Base-by-base conservation (phyloP, 2,888 invertebrate genomes). In the Linhomoeus sp. region DNA sequence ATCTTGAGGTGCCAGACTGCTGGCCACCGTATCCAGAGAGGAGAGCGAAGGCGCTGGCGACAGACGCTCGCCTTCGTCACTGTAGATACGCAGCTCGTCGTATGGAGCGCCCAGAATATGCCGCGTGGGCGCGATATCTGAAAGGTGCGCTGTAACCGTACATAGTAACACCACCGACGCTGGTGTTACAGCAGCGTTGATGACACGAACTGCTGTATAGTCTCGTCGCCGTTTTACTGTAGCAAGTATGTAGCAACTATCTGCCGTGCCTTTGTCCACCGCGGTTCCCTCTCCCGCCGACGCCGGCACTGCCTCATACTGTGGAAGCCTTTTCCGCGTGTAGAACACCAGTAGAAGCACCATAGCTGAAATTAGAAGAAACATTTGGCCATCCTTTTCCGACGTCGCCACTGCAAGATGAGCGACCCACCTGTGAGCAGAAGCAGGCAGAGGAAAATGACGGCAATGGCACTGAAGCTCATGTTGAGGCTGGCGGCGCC, bases 131-230 rank as follows among this genome's bases (percentile, higher is more conserved):
- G 88, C 79, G 64, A 83, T 80, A 73, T 92, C 83, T 71, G 92
- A 87, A 62, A 88, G 86, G 68, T 84, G 79, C 50, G 70, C 92
- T 97, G 23, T 90, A 88, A 43, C 92, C 90, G 83, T 94, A 94
- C 67, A 97, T 94, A 60, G 94, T 94, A 68, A 97, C 88, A 56
- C 94, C 94, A 61, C 92, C 92, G 19, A 94, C 94, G 70, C 99
- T 97, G 64, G 97, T 94, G 62, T 92, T 90, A 62, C 99, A 97
- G 70, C 87, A 90, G 66, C 97, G 87, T 60, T 99, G 90, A 67
- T 94, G 97, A 69, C 99, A 97, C 56, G 94, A 77, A 35, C 94
- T 90, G 67, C 97, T 92, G 64, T n/a, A n/a, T n/a, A n/a, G n/a
- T n/a, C n/a, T n/a, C n/a, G n/a, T n/a, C n/a, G n/a, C n/a, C n/a